phyloP scores from a whole-genome alignment of 2,888 invertebrate species.

The Charanyca ferruginea region DNA sequence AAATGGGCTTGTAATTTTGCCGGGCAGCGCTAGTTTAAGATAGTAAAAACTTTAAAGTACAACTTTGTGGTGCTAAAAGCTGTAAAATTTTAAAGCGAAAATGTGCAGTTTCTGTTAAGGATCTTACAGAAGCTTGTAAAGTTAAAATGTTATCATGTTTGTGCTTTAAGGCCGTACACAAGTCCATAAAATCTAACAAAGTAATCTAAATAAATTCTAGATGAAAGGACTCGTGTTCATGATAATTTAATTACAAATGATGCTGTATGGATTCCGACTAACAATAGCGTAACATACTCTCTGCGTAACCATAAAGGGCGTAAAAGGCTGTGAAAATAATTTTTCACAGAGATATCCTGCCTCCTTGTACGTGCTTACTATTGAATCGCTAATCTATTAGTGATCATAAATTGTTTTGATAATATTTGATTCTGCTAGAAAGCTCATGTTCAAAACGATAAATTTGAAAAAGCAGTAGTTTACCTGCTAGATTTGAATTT shows the following conservation, averaged over 20 bases:
- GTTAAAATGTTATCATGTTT: conserved; percentile 2
- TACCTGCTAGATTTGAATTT: too few relatives aligned
- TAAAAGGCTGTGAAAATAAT: background rate
- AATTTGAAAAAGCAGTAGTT: too few relatives aligned
- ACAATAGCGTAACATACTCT: background rate
- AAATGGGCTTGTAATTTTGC: conserved; percentile 50
- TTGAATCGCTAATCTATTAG: background rate
- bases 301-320: background rate
- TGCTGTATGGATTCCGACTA: conserved; percentile 7
- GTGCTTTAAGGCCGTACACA: background rate
- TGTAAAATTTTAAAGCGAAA: conserved; percentile 8
- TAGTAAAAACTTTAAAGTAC: conserved; percentile 23
- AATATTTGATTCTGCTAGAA: too few relatives aligned
- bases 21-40: conserved; percentile 16
- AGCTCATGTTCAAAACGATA: too few relatives aligned
- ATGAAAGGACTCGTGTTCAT: background rate
- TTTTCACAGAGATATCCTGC: background rate
- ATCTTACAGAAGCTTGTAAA: conserved; percentile 8
- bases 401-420: too few relatives aligned
- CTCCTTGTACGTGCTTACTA: background rate
- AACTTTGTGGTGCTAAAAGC: conserved; percentile 24
- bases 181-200: conserved; percentile 6
- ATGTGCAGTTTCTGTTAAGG: conserved; percentile 17
- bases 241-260: conserved; percentile 9
- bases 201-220: conserved; percentile 2